Base-by-base conservation (phyloP, 2,797 vertebrate species). In the Lutjanus campechanus region DNA sequence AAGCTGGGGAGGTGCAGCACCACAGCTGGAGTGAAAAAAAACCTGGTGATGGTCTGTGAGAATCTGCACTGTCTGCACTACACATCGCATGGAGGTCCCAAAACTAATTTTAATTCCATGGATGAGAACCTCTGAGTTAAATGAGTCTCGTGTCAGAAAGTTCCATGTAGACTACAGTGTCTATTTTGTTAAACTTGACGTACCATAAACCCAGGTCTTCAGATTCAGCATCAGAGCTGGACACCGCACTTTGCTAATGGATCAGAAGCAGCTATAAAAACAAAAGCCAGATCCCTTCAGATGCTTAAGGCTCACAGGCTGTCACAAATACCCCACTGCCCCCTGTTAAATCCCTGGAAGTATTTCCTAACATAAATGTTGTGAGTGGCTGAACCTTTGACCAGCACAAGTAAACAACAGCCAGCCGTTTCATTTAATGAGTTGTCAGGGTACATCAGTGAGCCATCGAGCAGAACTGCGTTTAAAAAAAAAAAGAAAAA, bases 361-460 rank as follows among this genome's bases (percentile, higher is more conserved):
- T 36, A 20, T 82, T 69, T 60, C 20, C 36, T 43, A 4, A 60
- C 9, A 56, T 25, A 51, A 83, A 65, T 69, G 50, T 40, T 68
- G 44, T 49, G n/a, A 76, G 16, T 3, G 3, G 51, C 36, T 29
- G 66, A 86, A 77, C 73, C 59, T 72, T 74, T 75, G 85, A 85
- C 82, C 58, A 9, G 29, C 66, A 76, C 59, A 43, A 60, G 51
- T 72, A 77, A 86, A 79, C 69, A 77, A 44, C 76, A 78, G 71
- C 60, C 44, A 65, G 64, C 69, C 54, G 4, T 77, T 79, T 73
- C 62, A 70, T 17, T 81, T 55, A 86, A 82, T 77, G 77, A 86
- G 56, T 50, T 76, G 76, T 63, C 76, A 62, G 22, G 58, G 65
- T 1, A 29, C 62, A 63, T 81, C 74, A 67, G 66, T 36, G 51